A percentile compares a stretch with the other conserved stretches of the same genome.
These are phyloP conservation scores for Spongia lamella DNA, from an alignment of 37 sponge, comb jelly and placozoan genomes.

Conservation along the genomic window DNA sequence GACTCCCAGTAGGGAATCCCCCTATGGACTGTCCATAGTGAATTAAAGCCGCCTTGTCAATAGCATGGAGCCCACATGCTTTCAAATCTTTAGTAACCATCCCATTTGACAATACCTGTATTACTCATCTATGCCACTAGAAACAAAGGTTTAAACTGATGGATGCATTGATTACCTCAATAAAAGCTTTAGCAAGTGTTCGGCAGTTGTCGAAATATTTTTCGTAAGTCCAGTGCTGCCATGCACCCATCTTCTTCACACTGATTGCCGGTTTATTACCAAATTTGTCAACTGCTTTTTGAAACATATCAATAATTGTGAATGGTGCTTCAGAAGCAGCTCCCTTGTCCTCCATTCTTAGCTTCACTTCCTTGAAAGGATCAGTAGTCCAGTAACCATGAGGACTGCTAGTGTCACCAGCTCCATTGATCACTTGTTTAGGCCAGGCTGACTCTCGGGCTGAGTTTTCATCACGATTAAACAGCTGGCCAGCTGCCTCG, in stretches of 20 bases:
- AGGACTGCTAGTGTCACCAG: background rate
- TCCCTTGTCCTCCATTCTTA: constrained; percentile 17
- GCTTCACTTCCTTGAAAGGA: background rate
- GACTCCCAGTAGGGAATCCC: too few relatives aligned
- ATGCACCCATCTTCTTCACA: constrained; percentile 72
- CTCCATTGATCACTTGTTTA: background rate
- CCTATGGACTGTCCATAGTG: background rate
- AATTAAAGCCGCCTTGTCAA: background rate
- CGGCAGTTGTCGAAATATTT: constrained; percentile 62
- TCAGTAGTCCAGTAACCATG: background rate
- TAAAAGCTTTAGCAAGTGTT: constrained; percentile 72
- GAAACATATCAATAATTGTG: constrained; percentile 68
- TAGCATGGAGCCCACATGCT: background rate
- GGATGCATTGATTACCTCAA: constrained; percentile 44
- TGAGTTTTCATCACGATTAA: constrained; percentile 7
- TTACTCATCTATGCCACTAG: background rate
- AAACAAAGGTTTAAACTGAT: background rate
- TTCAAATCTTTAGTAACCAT: too few relatives aligned
- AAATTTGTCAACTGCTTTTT: constrained; percentile 39
- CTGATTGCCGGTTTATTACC: constrained; percentile 45
- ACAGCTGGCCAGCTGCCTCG: constrained; percentile 9
- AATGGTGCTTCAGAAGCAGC: constrained; percentile 46
- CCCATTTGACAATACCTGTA: too few relatives aligned
- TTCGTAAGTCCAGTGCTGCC: constrained; percentile 75
- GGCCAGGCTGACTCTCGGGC: background rate